Conservation (phyloP, 2,113 vertebrate genomes). For the Rattus norvegicus region GRCr8 NC_086037.1:54271501-54272000, state of each 20-base stretch:
- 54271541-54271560: slow-evolving; percentile 62
- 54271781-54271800: background rate
- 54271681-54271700: background rate
- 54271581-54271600: slow-evolving; percentile 63
- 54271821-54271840: background rate
- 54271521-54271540: slow-evolving; percentile 53
- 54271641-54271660: slow-evolving; percentile 59
- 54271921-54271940: background rate
- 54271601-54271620: slow-evolving; percentile 57
- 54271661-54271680: slow-evolving; percentile 38
- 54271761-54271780: background rate
- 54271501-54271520: slow-evolving; percentile 39
- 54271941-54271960: background rate
- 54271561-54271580: slow-evolving; percentile 47
- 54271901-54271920: background rate
- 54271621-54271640: slow-evolving; percentile 58
- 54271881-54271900: background rate
- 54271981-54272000: too few relatives aligned
- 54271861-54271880: background rate
- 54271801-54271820: background rate
- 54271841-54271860: background rate
- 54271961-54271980: background rate
- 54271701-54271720: background rate
- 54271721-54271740: background rate
- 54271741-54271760: background rate